These are phyloP conservation scores for Echiichthys vipera DNA, from an alignment of 2,797 vertebrate species.

Conservation along the genomic window DNA sequence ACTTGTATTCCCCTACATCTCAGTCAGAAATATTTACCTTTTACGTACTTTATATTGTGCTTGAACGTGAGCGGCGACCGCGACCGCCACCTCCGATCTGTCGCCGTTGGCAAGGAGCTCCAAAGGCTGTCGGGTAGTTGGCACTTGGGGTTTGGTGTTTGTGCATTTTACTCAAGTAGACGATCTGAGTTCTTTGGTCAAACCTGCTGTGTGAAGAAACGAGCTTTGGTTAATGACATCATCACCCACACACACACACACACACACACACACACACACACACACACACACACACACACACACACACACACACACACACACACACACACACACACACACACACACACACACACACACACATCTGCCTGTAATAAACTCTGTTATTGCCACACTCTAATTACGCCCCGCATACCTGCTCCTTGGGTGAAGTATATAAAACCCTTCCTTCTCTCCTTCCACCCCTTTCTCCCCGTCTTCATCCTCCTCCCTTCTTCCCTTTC, in stretches of 20 bases:
- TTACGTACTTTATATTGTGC: too few relatives aligned
- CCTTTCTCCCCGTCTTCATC: not conserved
- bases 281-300: conserved; percentile 20
- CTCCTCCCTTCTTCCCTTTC: not conserved
- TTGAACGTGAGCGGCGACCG: too few relatives aligned
- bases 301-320: conserved; percentile 24
- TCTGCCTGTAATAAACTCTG: conserved; percentile 31
- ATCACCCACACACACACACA: conserved; percentile 30
- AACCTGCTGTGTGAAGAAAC: conserved; percentile 4
- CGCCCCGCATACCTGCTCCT: conserved; percentile 25
- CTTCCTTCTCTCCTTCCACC: not conserved
- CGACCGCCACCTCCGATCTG: too few relatives aligned
- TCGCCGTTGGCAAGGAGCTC: too few relatives aligned
- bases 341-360: conserved; percentile 24
- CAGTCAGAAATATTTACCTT: too few relatives aligned
- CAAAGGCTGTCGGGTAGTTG: too few relatives aligned
- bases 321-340: conserved; percentile 22
- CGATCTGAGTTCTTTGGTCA: too few relatives aligned
- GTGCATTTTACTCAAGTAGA: too few relatives aligned
- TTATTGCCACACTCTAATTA: conserved; percentile 39
- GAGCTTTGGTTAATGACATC: conserved; percentile 32
- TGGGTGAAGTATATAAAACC: conserved; percentile 33
- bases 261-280: conserved; percentile 14
- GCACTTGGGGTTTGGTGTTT: too few relatives aligned
- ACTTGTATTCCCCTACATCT: too few relatives aligned